Conservation (phyloP, 30 jellyfish, hydroid and myxozoan genomes). For the Mastigias papua region DNA sequence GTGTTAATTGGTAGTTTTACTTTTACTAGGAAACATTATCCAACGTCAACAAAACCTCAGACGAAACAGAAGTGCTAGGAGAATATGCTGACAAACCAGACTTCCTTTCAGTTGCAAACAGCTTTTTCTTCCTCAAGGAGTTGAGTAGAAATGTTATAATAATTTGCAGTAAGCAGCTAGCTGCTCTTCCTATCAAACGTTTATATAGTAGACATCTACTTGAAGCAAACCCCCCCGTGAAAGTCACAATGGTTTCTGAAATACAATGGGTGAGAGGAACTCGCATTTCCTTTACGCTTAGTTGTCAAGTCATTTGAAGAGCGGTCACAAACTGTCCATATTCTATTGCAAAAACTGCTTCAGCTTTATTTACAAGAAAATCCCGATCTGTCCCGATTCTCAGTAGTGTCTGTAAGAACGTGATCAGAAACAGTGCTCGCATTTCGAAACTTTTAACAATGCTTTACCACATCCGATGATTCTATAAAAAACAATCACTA, state of each 20-base stretch:
- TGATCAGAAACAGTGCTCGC: neutral
- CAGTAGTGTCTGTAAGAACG: neutral
- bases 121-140: too few relatives aligned
- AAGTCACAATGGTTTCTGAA: constrained; percentile 35
- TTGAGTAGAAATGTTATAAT: too few relatives aligned
- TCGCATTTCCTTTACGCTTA: constrained; percentile 58
- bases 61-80: too few relatives aligned
- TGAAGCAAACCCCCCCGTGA: constrained; percentile 29
- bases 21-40: too few relatives aligned
- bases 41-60: too few relatives aligned
- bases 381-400: neutral
- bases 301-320: neutral
- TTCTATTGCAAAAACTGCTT: neutral
- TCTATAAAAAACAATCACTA: constrained; percentile 9
- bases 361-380: neutral
- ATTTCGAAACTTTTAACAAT: constrained; percentile 1
- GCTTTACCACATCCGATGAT: constrained; percentile 17
- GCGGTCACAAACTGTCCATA: neutral
- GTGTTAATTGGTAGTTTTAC: too few relatives aligned
- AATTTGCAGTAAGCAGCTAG: too few relatives aligned
- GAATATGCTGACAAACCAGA: too few relatives aligned
- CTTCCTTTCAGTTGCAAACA: too few relatives aligned
- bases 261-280: constrained; percentile 54
- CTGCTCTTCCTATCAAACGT: too few relatives aligned
- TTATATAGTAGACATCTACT: too few relatives aligned